Conservation (phyloP, 1,140 invertebrate species). For the Bombus ignitus region DNA sequence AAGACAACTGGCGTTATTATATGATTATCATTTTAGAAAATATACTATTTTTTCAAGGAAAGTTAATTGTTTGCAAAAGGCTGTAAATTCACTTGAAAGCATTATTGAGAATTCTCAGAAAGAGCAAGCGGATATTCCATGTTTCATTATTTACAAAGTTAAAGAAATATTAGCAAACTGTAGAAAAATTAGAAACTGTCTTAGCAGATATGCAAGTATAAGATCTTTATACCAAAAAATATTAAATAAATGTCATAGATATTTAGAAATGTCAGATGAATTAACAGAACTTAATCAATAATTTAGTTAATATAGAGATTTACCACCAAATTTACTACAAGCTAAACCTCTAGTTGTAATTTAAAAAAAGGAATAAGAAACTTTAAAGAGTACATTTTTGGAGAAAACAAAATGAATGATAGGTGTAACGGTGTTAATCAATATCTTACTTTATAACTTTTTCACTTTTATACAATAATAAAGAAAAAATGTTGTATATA, state of each 20-base stretch:
- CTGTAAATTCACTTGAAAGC: constrained; percentile 58
- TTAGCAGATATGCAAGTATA: constrained; percentile 67
- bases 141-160: constrained; percentile 69
- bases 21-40: constrained; percentile 69
- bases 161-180: constrained; percentile 69
- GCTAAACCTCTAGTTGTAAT: constrained; percentile 73
- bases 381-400: constrained; percentile 55
- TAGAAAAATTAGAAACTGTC: constrained; percentile 65
- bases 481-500: constrained; percentile 16
- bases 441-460: constrained; percentile 13
- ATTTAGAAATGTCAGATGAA: constrained; percentile 66
- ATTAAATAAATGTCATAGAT: constrained; percentile 69
- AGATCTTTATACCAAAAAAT: constrained; percentile 67
- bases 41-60: constrained; percentile 68
- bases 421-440: constrained; percentile 39
- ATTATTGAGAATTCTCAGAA: constrained; percentile 51
- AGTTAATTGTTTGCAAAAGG: constrained; percentile 60
- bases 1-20: constrained; percentile 65
- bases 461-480: constrained; percentile 34
- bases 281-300: constrained; percentile 68
- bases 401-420: constrained; percentile 29
- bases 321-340: constrained; percentile 76
- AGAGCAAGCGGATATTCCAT: constrained; percentile 62
- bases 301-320: constrained; percentile 70
- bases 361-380: constrained; percentile 71